Conservation (phyloP, 2,888 invertebrate genomes). For the Parnassius orleans region DNA sequence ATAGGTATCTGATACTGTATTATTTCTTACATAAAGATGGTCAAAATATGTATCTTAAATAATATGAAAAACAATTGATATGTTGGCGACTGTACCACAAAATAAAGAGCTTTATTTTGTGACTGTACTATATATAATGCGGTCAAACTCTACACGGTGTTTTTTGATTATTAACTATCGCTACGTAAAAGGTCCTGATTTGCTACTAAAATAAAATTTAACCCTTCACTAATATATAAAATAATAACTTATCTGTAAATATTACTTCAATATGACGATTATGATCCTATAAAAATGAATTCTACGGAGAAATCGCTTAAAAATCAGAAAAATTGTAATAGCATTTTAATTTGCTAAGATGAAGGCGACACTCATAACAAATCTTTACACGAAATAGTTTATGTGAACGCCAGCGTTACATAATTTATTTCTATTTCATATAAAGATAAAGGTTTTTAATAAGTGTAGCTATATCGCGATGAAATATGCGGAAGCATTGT, state of each 20-base stretch:
- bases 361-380: background rate
- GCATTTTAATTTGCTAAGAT: background rate
- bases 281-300: slow-evolving; percentile 4
- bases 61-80: background rate
- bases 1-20: too few species aligned
- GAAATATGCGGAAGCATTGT: background rate
- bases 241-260: slow-evolving; percentile 11
- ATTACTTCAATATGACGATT: slow-evolving; percentile 5
- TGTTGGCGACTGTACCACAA: background rate
- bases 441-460: background rate
- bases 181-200: slow-evolving; percentile 14
- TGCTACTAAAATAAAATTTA: slow-evolving; percentile 12
- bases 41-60: too few species aligned
- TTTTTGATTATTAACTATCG: background rate
- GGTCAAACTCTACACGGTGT: slow-evolving; percentile 1
- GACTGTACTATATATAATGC: background rate
- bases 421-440: background rate
- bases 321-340: slow-evolving; percentile 5
- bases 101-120: background rate
- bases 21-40: too few species aligned
- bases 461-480: slow-evolving; percentile 1
- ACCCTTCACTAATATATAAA: slow-evolving; percentile 4
- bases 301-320: slow-evolving; percentile 2
- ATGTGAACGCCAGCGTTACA: slow-evolving; percentile 4
- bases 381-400: background rate